Percentiles rank a stretch among this genome's conserved stretches.
These are phyloP conservation scores for Schrankia costaestrigalis DNA, from an alignment of 2,888 invertebrate species.

Conservation along the genomic window DNA sequence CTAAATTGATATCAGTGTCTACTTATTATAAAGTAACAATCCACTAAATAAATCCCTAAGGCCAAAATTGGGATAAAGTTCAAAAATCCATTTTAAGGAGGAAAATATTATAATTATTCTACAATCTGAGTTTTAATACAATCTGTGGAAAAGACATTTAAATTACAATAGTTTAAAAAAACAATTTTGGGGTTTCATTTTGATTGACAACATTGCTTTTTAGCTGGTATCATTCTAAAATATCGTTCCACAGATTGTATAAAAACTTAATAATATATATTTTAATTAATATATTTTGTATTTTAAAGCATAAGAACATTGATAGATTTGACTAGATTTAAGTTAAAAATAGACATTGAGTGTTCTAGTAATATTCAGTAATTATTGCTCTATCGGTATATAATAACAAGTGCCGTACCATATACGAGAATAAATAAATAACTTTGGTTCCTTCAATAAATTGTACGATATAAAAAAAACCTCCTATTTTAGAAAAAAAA, in stretches of 20 bases:
- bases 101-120: constrained; percentile 29
- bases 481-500: constrained; percentile 30
- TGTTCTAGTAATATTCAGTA: constrained; percentile 61
- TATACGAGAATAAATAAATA: constrained; percentile 44
- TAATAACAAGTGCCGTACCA: constrained; percentile 52
- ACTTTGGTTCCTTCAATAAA: constrained; percentile 54
- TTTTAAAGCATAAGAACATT: constrained; percentile 53
- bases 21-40: constrained; percentile 28
- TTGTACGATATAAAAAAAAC: constrained; percentile 28
- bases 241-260: constrained; percentile 24
- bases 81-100: constrained; percentile 25
- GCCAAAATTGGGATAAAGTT: constrained; percentile 27
- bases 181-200: too few relatives aligned
- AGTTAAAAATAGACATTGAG: constrained; percentile 67
- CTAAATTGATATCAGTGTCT: constrained; percentile 33
- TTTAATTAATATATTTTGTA: constrained; percentile 39
- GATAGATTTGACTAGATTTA: constrained; percentile 53
- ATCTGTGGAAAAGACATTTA: constrained; percentile 15
- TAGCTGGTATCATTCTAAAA: too few relatives aligned
- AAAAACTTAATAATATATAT: constrained; percentile 24
- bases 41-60: constrained; percentile 31
- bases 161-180: not conserved
- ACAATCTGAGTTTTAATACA: constrained; percentile 25
- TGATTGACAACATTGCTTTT: too few relatives aligned
- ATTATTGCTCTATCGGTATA: constrained; percentile 72